Conservation (phyloP, 2,888 invertebrate species). For the Tanypteryx hageni region DNA sequence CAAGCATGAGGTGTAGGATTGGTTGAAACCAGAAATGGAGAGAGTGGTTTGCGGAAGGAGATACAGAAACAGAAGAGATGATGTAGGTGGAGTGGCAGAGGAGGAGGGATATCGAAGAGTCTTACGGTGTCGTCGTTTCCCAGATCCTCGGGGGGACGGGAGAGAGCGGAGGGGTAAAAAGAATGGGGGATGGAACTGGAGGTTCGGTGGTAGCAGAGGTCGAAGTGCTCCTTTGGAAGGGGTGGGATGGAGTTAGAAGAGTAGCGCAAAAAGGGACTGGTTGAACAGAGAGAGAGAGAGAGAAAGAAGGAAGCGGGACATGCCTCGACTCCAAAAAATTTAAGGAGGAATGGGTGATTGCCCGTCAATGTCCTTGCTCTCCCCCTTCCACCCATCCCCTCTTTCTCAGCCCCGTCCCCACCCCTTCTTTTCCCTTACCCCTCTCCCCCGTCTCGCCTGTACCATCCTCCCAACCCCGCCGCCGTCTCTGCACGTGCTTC, state of each 20-base stretch:
- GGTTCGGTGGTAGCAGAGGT: constrained; percentile 18
- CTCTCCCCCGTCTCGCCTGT: background rate
- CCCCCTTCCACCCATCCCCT: background rate
- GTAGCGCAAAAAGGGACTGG: constrained; percentile 26
- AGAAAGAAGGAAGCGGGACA: background rate
- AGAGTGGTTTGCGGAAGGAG: background rate
- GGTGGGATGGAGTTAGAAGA: background rate
- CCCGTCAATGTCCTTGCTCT: constrained; percentile 61
- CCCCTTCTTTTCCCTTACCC: background rate
- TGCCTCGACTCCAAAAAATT: constrained; percentile 52
- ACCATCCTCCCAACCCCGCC: background rate
- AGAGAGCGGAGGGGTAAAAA: background rate
- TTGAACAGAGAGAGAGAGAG: background rate
- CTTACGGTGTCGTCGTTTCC: constrained; percentile 13
- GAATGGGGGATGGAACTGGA: background rate
- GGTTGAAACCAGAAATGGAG: background rate
- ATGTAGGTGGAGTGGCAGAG: constrained; percentile 8
- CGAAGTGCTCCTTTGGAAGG: background rate
- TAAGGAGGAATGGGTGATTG: constrained; percentile 54
- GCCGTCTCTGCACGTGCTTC: constrained; percentile 47
- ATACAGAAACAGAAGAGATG: background rate
- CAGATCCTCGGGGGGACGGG: background rate
- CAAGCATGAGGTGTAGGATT: background rate
- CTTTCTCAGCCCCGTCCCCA: background rate
- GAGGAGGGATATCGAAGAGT: background rate